These are phyloP conservation scores for Drosophila subobscura DNA, from an alignment of 1,140 invertebrate species.

Conservation along the genomic window DNA sequence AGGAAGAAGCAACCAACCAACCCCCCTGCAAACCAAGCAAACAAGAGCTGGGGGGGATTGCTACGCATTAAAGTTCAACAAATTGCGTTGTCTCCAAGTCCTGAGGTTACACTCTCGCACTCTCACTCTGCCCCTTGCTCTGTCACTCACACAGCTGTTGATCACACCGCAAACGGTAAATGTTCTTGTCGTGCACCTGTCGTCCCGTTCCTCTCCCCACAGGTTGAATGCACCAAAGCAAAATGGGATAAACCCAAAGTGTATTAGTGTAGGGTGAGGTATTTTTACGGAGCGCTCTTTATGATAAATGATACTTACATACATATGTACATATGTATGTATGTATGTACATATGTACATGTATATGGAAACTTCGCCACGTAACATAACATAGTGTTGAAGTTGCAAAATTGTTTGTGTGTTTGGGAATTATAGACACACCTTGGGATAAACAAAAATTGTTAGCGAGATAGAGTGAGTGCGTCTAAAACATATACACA, in stretches of 20 bases:
- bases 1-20: constrained; percentile 32
- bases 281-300: no score
- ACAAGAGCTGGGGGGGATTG: constrained; percentile 27
- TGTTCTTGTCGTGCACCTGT: constrained; percentile 54
- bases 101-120: constrained; percentile 1
- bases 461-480: constrained; percentile 11
- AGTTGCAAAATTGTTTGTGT: no score
- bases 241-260: constrained; percentile 23
- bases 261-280: background rate
- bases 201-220: constrained; percentile 17
- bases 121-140: constrained; percentile 1
- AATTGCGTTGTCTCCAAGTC: constrained; percentile 51
- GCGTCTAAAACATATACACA: constrained; percentile 34
- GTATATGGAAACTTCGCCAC: no score
- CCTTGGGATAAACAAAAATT: no score
- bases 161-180: constrained; percentile 56
- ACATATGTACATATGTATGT: no score
- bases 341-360: no score
- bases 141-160: constrained; percentile 57
- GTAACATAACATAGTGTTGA: no score
- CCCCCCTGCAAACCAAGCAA: constrained; percentile 25
- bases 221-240: constrained; percentile 64
- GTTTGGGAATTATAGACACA: no score
- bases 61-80: constrained; percentile 59
- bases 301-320: no score